Evolutionary conservation across 2,888 invertebrate species (phyloP).

Genomic region (Ochropleura leucogaster): DNA sequence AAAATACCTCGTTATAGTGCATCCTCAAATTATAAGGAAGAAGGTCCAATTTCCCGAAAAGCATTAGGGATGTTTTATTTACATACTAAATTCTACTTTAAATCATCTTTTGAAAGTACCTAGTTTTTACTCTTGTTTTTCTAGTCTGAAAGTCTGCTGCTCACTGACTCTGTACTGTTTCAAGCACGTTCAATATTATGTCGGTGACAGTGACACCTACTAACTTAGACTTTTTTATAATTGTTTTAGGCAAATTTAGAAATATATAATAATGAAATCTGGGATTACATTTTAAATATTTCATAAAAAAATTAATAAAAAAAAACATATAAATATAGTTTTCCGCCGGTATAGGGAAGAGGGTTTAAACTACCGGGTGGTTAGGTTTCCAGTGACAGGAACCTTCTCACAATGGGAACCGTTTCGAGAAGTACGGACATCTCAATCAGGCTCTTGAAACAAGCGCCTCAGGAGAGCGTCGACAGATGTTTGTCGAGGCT

Average conservation of each 20-base stretch:
- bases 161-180: neutral
- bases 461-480: too few species aligned
- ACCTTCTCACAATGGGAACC: too few species aligned
- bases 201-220: neutral
- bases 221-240: neutral
- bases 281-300: too few species aligned
- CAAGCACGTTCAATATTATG: neutral
- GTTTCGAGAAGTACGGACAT: too few species aligned
- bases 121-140: neutral
- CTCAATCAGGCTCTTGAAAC: too few species aligned
- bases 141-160: neutral
- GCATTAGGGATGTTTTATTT: neutral
- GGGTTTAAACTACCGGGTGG: too few species aligned
- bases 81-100: neutral
- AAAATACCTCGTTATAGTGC: constrained; percentile 19
- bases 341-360: too few species aligned
- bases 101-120: neutral
- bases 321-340: too few species aligned
- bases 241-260: neutral
- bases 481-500: too few species aligned
- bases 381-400: too few species aligned
- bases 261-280: neutral
- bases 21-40: neutral
- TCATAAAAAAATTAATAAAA: too few species aligned
- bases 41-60: constrained; percentile 15